Base-by-base conservation (phyloP, 2,113 vertebrate genomes). In the Oryzias curvinotus region DNA sequence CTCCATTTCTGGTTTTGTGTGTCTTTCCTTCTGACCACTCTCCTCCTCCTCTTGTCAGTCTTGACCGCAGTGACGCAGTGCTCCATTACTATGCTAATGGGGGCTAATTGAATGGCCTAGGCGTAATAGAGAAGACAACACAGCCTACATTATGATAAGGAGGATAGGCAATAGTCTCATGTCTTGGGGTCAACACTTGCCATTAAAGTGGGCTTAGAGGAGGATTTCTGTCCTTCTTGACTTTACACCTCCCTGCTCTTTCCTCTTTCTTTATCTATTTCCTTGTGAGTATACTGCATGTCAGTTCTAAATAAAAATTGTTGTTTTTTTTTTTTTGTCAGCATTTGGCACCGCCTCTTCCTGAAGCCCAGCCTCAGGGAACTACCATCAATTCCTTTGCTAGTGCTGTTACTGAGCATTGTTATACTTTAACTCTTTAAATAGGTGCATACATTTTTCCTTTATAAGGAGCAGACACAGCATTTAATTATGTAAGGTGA, bases 31-130 rank as follows among this genome's bases (percentile, higher is more conserved):
- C 68, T 85, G 84, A 81, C 61, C 78, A 52, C 60, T 82, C 78
- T 84, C 73, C 80, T 87, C 87, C 86, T 91, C 89, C 83, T 88
- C 88, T 91, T 90, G 90, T 90, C 92, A 89, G 81, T 79, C 73
- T 78, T 90, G 92, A 92, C 90, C 92, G 86, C 36, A 44, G 76
- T 72, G 52, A 87, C 59, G 78, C 79, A 77, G 86, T 52, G 82
- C 87, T 88, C 90, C 86, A 93, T 92, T 92, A 91, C 90, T 92
- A 93, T 93, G 92, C 78, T 91, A 91, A 93, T 92, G 86, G 84
- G 60, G 90, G 90, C 91, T 92, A 93, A 92, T 93, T 93, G 91
- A 92, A 92, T 90, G 90, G 90, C 83, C 75, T 71, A 85, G 83
- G 85, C 87, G 86, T 91, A 92, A 93, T 90, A 85, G 89, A 87